phyloP scores from a whole-genome alignment of 2,888 invertebrate genomes.

The Drosophila paranaensis region DNA sequence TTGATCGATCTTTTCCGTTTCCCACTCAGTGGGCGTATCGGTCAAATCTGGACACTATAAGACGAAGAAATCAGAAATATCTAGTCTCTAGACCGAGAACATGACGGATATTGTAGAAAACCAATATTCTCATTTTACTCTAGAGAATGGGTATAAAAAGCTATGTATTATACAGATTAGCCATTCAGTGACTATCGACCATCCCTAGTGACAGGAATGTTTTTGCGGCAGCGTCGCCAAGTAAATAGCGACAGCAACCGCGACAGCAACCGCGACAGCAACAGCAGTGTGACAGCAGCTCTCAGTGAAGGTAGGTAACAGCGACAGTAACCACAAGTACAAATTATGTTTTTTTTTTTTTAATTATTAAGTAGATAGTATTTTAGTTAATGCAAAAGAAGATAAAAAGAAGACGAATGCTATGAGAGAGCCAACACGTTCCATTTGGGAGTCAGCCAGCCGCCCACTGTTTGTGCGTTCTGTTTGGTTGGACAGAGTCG shows the following conservation, averaged over 20 bases:
- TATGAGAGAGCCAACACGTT: constrained; percentile 83
- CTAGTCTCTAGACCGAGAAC: no score
- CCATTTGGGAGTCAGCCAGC: constrained; percentile 88
- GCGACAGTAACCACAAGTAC: constrained; percentile 38
- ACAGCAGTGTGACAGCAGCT: constrained; percentile 61
- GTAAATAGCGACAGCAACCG: constrained; percentile 64
- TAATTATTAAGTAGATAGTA: constrained; percentile 18
- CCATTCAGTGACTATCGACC: constrained; percentile 32
- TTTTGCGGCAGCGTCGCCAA: constrained; percentile 66
- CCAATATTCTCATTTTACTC: no score
- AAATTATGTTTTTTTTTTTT: constrained; percentile 29
- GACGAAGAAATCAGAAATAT: no score
- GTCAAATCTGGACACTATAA: no score
- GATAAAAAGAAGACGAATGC: not conserved
- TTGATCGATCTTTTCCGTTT: no score
- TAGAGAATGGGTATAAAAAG: no score
- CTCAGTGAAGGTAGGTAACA: constrained; percentile 54
- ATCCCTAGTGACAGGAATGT: constrained; percentile 44
- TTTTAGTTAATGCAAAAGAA: constrained; percentile 50
- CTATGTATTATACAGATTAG: not conserved
- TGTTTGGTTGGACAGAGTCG: constrained; percentile 87
- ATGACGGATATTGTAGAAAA: no score
- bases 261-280: constrained; percentile 46
- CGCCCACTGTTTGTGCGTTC: constrained; percentile 87
- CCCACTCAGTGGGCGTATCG: no score